A percentile compares a stretch with the other conserved stretches of the same genome.
Evolutionary conservation across 2,888 invertebrate genomes (phyloP).

Genomic region (Meloe dianella): DNA sequence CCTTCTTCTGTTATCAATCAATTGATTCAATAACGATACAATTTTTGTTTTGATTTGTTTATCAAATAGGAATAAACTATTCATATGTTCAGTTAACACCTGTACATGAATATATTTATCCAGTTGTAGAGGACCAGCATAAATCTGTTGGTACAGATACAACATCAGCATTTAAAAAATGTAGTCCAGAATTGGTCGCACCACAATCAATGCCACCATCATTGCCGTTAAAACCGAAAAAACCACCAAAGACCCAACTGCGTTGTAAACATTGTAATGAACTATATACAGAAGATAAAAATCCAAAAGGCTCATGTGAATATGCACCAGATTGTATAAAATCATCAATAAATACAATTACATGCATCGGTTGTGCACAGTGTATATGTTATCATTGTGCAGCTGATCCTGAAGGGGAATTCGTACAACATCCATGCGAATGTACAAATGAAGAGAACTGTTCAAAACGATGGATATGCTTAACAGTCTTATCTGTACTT

Average conservation of each 20-base stretch:
- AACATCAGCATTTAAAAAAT: conserved; percentile 67
- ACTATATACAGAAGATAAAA: conserved; percentile 81
- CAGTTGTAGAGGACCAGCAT: conserved; percentile 66
- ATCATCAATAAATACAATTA: conserved; percentile 79
- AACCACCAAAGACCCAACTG: conserved; percentile 48
- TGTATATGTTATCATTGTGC: conserved; percentile 94
- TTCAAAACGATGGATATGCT: conserved; percentile 83
- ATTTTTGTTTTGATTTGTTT: not conserved
- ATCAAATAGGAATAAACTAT: conserved; percentile 69
- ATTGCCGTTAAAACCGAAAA: conserved; percentile 37
- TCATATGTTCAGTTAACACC: conserved; percentile 85
- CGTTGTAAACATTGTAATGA: conserved; percentile 77
- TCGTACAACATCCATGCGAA: conserved; percentile 83
- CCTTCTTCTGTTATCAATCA: too few relatives aligned
- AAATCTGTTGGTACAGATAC: conserved; percentile 57
- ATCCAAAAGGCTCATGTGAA: conserved; percentile 84
- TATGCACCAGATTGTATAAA: conserved; percentile 86
- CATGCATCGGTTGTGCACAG: conserved; percentile 75
- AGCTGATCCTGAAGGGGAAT: conserved; percentile 89
- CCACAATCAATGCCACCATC: conserved; percentile 43
- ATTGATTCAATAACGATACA: too few relatives aligned
- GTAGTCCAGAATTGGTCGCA: conserved; percentile 51
- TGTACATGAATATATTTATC: conserved; percentile 88
- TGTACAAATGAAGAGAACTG: conserved; percentile 75
- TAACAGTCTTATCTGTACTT: conserved; percentile 83